Conservation (phyloP, 2,797 vertebrate species). For the Cyclura pinguis region DNA sequence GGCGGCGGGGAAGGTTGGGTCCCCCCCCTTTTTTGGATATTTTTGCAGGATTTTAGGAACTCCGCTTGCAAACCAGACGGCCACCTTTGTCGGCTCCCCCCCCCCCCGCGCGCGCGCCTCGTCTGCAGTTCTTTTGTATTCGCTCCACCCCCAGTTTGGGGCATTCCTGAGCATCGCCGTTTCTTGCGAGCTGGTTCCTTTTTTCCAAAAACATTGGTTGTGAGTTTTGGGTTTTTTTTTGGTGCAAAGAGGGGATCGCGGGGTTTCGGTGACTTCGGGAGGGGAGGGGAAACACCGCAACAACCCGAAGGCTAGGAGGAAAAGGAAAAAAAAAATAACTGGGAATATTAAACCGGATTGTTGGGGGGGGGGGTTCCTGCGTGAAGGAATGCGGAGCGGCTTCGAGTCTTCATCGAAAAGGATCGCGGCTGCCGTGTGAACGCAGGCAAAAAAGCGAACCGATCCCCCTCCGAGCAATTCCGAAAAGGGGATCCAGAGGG, state of each 20-base stretch:
- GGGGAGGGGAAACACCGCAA: no score
- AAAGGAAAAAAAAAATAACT: fast-evolving
- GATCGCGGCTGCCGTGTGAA: no score
- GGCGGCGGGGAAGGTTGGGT: no score
- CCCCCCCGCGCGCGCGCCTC: not conserved
- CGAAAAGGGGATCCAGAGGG: not conserved
- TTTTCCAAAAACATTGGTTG: no score
- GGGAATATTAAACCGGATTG: no score
- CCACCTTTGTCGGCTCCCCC: not conserved
- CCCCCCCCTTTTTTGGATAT: no score
- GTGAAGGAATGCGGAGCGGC: not conserved
- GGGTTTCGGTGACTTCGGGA: not conserved
- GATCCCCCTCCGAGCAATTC: not conserved
- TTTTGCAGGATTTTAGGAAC: not conserved
- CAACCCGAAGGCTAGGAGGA: not conserved
- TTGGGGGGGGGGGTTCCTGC: no score
- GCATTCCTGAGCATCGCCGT: no score
- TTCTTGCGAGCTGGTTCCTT: no score
- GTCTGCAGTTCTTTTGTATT: not conserved
- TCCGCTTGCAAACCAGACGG: not conserved
- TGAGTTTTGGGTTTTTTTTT: no score
- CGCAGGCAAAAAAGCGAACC: no score
- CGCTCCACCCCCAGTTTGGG: not conserved
- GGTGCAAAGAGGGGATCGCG: not conserved
- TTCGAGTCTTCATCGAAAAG: no score